Evolutionary conservation across 2,113 vertebrate species (phyloP), one percentile per base, ranked within the genome.

Genomic region (Balaeniceps rex): DNA sequence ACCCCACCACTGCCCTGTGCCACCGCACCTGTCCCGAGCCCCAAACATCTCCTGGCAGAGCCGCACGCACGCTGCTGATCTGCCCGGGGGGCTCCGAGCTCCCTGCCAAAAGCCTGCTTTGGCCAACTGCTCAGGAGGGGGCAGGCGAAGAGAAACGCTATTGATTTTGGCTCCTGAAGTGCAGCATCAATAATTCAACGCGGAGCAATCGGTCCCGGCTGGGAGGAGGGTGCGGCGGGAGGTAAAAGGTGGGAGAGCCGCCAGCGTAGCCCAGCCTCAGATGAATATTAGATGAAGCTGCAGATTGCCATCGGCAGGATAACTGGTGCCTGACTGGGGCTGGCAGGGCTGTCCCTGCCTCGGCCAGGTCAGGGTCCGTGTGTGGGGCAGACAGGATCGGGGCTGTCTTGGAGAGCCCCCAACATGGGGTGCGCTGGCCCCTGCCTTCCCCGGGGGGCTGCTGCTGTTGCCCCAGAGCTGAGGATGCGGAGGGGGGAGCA

Each of bases 151-250:
- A 81, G 60, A 94, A 96, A 36, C 0, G 0, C 58, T 87, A 95
- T 97, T 2, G 93, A 92, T 97, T 95, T 91, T 95, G 93, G 81
- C 95, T 94, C 60, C 69, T 93, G 94, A 97, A 94, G 92, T 49
- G 96, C 79, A 66, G 46, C 88, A 97, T 98, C 91, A 98, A 98
- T 98, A 98, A 98, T 98, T 96, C 86, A 97, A 69, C 0, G 0
- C 1, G 2, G 87, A 94, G 95, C 83, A 92, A 93, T 95, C 1
- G 36, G 87, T 92, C 77, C 80, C 0, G 36, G 65, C 83, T 94
- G 91, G 70, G 66, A 97, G 97, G 55, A 92, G 70, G 46, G 83
- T 36, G 94, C 10, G 12, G 94, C 60, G 11, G 68, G 64, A 90
- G 83, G 86, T 79, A 81, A 89, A 60, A 96, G 94, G 88, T 71